A percentile compares a stretch with the other conserved stretches of the same genome.
Evolutionary conservation across 1,140 invertebrate genomes (phyloP).

Genomic region (Bombus waltoni): DNA sequence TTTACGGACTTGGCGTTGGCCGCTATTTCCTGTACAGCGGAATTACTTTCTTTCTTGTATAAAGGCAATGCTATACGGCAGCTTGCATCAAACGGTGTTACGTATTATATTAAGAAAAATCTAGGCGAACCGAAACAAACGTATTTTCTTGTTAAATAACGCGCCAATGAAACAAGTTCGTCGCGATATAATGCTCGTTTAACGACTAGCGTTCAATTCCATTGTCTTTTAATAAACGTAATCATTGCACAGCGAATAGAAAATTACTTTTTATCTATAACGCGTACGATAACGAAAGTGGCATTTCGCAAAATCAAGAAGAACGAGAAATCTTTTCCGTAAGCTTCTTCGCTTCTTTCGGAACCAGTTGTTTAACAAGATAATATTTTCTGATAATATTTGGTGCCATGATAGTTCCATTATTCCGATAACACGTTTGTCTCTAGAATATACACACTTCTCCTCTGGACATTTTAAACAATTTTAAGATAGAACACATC

Average conservation of each 20-base stretch:
- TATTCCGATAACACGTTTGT: neutral
- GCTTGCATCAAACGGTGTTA: neutral
- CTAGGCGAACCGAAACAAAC: neutral
- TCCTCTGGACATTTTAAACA: neutral
- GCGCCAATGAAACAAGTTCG: no score
- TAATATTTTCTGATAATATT: neutral
- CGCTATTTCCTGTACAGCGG: no score
- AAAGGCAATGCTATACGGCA: neutral
- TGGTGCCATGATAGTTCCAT: neutral
- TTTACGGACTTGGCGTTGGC: neutral
- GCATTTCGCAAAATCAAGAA: no score
- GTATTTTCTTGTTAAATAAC: neutral
- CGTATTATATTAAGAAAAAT: neutral
- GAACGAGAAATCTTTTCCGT: no score
- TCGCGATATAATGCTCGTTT: no score
- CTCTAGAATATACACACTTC: neutral
- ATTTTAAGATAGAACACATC: neutral
- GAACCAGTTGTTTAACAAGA: neutral
- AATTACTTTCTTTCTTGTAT: neutral
- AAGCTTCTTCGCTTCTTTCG: neutral
- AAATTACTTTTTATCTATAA: no score
- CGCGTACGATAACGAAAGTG: neutral
- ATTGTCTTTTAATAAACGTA: no score
- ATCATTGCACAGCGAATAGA: no score
- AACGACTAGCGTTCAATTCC: no score